Evolutionary conservation across 2,888 invertebrate species (phyloP).

Genomic region (Scaptomyza parva): DNA sequence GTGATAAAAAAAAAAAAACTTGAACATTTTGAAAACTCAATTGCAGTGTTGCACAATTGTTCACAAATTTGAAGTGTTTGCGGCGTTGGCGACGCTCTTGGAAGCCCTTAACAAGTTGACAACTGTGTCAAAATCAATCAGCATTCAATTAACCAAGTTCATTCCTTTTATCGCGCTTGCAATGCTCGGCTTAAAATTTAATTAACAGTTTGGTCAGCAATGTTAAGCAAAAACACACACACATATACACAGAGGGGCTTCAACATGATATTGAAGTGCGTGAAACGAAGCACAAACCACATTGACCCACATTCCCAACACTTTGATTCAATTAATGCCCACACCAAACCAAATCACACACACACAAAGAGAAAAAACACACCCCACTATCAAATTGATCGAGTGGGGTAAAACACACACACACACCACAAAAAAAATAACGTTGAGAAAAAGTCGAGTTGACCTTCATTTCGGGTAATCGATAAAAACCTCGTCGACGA

Average conservation of each 20-base stretch:
- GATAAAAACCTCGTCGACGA: conserved; percentile 22
- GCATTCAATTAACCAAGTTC: conserved; percentile 22
- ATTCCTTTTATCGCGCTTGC: not conserved
- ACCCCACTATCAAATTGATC: not conserved
- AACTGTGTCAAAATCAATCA: conserved; percentile 49
- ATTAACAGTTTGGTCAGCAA: conserved; percentile 57
- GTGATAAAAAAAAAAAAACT: no score
- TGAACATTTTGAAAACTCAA: no score
- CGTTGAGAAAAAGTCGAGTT: conserved; percentile 13
- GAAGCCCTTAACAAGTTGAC: conserved; percentile 6
- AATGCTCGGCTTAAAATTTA: conserved; percentile 56
- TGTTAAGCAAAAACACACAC: conserved; percentile 24
- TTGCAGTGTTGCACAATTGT: no score
- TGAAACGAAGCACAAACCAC: conserved; percentile 32
- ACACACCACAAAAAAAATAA: not conserved
- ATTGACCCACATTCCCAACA: conserved; percentile 48
- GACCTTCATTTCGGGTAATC: conserved; percentile 49
- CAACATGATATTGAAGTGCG: conserved; percentile 21
- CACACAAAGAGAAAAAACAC: not conserved
- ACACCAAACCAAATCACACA: not conserved
- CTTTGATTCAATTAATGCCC: conserved; percentile 47
- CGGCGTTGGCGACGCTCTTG: not conserved
- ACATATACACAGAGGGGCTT: not conserved
- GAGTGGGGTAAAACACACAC: not conserved
- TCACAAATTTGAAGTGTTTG: no score